A percentile compares a stretch with the other conserved stretches of the same genome.
These are phyloP conservation scores for Suricata suricatta DNA, from an alignment of 2,113 vertebrate species.

Conservation along the genomic window DNA sequence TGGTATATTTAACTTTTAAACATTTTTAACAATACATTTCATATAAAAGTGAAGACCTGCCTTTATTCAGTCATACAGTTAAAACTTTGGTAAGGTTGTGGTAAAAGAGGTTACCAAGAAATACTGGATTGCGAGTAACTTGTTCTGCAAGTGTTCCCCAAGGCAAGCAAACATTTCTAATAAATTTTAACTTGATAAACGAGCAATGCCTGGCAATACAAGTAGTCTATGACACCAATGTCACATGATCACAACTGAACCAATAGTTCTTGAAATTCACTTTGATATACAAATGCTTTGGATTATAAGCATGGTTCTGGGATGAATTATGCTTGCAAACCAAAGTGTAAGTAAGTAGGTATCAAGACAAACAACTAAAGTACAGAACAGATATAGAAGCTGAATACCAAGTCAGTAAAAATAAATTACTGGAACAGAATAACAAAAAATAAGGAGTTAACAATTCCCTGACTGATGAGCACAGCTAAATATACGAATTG, in stretches of 20 bases:
- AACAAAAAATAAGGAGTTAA: not conserved
- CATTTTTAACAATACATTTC: not conserved
- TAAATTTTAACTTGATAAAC: too few species aligned
- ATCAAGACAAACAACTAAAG: not conserved
- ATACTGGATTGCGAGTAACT: not conserved
- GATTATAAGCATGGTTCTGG: too few species aligned
- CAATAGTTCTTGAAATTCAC: too few species aligned
- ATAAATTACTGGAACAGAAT: not conserved
- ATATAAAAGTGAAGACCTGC: not conserved
- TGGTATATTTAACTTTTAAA: conserved; percentile 5
- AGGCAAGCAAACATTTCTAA: too few species aligned
- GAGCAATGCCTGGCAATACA: too few species aligned
- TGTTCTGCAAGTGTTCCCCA: too few species aligned
- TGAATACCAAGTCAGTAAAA: not conserved
- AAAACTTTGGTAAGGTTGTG: not conserved
- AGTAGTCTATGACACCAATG: too few species aligned
- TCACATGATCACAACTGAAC: too few species aligned
- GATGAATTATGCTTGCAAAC: too few species aligned
- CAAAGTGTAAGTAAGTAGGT: not conserved
- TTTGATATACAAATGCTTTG: too few species aligned
- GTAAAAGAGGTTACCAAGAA: conserved; percentile 19
- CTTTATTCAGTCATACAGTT: conserved; percentile 16
- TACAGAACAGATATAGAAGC: not conserved
- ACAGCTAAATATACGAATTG: not conserved
- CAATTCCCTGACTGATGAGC: not conserved